A percentile compares a stretch with the other conserved stretches of the same genome.
These are phyloP conservation scores for Neolamprologus toae DNA, from an alignment of 2,113 vertebrate species.

Conservation along the genomic window DNA sequence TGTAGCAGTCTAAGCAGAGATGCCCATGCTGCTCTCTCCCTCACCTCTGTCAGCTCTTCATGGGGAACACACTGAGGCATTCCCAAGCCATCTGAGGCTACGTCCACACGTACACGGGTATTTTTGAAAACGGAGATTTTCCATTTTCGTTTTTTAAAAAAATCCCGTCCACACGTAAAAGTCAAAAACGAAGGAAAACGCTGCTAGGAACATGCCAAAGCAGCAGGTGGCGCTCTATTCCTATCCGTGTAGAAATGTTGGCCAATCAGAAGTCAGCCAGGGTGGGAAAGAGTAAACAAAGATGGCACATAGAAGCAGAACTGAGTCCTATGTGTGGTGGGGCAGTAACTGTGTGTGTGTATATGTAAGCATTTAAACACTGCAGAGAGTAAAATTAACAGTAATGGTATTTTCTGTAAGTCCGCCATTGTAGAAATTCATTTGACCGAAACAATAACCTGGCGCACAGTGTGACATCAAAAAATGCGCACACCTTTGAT, in stretches of 20 bases:
- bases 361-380: not conserved
- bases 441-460: not conserved
- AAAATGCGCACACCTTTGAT: not conserved
- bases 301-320: not conserved
- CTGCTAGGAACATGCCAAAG: not conserved
- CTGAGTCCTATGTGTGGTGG: not conserved
- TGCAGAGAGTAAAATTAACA: not conserved
- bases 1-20: not conserved
- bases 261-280: not conserved
- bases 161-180: fast-evolving
- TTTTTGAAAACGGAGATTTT: not conserved
- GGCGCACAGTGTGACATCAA: not conserved
- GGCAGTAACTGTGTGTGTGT: not conserved
- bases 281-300: not conserved
- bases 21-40: not conserved
- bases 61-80: not conserved
- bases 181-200: fast-evolving
- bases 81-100: not conserved
- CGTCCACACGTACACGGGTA: fast-evolving
- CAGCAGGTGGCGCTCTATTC: not conserved
- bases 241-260: not conserved
- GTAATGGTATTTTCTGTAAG: not conserved
- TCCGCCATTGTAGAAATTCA: not conserved
- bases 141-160: fast-evolving
- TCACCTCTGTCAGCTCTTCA: not conserved